Base-by-base conservation (phyloP, 2,888 invertebrate genomes). In the Eutolmus rufibarbis region DNA sequence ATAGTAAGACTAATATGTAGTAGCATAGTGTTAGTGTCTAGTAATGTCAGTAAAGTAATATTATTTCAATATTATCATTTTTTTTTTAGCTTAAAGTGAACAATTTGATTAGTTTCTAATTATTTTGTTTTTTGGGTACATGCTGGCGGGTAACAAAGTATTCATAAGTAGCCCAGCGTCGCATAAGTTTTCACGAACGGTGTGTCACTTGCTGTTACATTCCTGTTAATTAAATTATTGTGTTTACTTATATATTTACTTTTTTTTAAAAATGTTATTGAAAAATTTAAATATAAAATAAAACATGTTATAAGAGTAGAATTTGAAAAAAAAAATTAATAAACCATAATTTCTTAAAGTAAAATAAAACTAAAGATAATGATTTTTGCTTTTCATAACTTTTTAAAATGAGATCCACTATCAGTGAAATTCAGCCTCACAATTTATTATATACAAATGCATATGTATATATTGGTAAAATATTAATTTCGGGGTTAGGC, bases 161-260 rank as follows among this genome's bases (percentile, higher is more conserved):
- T 34, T 95, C 96, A 97, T 94, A 97, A 96, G 93, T 97, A 97
- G 93, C 97, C 97, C 93, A 97, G 95, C 91, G 97, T 97, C 93
- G 97, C 97, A 93, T 97, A 97, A 92, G 97, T 97, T 95, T 97
- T 97, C 93, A 97, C 97, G 94, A 97, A 97, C 92, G 97, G 96
- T 93, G 96, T 95, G 93, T 97, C 97, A 94, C 96, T 96, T 93
- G 96, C 96, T 94, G 96, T 95, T 31, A 91, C 90, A 93, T 96
- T 97, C 94, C 97, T 97, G 95, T 90, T 94, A 95, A 93, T 92
- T 91, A 66, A 28, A 66, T 19, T 66, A 23, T 23, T 93, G 12
- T 4, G 4, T 66, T 66, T 66, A 51, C 51, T 51, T 16, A 51
- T 56, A 56, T 19, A 19, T 66, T 66, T 28, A 12, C 12, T 66